These are phyloP conservation scores for Amphiura filiformis DNA, from an alignment of 35 echinoderm and acorn worm species.

Conservation along the genomic window DNA sequence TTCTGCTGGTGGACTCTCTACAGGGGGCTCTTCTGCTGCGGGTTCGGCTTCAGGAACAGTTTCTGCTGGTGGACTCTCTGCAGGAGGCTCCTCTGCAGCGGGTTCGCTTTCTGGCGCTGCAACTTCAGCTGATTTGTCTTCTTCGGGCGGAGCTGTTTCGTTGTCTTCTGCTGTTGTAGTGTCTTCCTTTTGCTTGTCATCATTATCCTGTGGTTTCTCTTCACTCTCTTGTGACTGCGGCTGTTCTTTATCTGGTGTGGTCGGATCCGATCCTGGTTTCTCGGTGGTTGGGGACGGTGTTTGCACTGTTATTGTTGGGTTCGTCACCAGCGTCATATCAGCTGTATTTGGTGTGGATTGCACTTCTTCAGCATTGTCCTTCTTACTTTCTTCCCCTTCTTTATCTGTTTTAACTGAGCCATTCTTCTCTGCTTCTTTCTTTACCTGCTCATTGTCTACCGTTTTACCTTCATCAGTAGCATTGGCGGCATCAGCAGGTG, in stretches of 20 bases:
- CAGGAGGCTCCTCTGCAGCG: background rate
- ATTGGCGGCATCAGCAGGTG: background rate
- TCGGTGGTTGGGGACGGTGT: background rate
- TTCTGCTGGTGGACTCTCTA: background rate
- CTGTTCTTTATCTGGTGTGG: background rate
- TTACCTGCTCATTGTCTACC: too few relatives aligned
- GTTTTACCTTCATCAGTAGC: background rate
- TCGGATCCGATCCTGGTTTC: background rate
- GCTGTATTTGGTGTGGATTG: background rate
- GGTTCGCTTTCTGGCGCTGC: background rate
- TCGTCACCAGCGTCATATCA: background rate
- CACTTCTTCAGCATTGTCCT: background rate
- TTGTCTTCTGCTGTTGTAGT: background rate
- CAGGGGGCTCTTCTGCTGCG: too few relatives aligned
- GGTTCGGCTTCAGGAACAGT: background rate
- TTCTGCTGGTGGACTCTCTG: background rate
- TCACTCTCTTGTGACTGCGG: too few relatives aligned
- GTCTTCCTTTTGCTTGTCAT: background rate
- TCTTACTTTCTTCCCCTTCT: background rate
- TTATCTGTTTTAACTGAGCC: background rate
- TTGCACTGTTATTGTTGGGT: background rate
- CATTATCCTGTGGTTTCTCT: too few relatives aligned
- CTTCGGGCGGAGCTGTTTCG: too few relatives aligned
- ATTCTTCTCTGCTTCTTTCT: background rate
- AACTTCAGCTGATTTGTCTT: too few relatives aligned